These are phyloP conservation scores for Takifugu bimaculatus DNA, from an alignment of 2,113 vertebrate genomes.

Conservation along the genomic window DNA sequence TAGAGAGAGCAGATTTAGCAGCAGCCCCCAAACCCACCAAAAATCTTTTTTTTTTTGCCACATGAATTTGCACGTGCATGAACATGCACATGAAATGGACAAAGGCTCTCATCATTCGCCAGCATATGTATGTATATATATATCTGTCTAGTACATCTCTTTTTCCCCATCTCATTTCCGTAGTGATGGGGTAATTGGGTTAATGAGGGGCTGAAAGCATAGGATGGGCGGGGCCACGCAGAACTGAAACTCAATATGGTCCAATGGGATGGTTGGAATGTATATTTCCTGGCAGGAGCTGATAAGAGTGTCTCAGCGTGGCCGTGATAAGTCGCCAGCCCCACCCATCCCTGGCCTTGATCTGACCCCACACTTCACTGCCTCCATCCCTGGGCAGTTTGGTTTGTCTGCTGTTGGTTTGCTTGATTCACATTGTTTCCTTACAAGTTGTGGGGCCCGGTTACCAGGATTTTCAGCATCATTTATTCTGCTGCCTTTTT, in stretches of 20 bases:
- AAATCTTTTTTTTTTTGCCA: slow-evolving; percentile 65
- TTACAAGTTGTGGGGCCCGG: too few species aligned
- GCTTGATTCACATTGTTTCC: neutral
- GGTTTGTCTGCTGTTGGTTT: slow-evolving; percentile 5
- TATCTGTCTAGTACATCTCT: slow-evolving; percentile 18
- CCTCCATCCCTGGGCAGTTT: slow-evolving; percentile 7
- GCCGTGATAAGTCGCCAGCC: slow-evolving; percentile 32
- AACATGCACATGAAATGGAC: slow-evolving; percentile 21
- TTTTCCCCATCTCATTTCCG: slow-evolving; percentile 27
- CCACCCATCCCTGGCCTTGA: slow-evolving; percentile 28
- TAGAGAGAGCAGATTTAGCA: slow-evolving; percentile 63
- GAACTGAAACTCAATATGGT: slow-evolving; percentile 18
- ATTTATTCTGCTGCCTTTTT: too few species aligned
- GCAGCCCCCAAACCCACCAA: slow-evolving; percentile 67
- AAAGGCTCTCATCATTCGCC: slow-evolving; percentile 52
- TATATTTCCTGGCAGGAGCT: slow-evolving; percentile 42
- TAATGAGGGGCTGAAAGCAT: slow-evolving; percentile 40
- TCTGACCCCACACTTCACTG: slow-evolving; percentile 28
- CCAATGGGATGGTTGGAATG: slow-evolving; percentile 49
- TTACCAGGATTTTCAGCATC: too few species aligned
- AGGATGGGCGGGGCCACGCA: slow-evolving; percentile 46
- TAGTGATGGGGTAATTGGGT: slow-evolving; percentile 45
- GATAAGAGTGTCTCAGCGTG: slow-evolving; percentile 37
- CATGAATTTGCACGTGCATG: slow-evolving; percentile 8
- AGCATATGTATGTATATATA: slow-evolving; percentile 27